These are phyloP conservation scores for Garrulus glandarius DNA, from an alignment of 2,797 vertebrate species.

Conservation along the genomic window DNA sequence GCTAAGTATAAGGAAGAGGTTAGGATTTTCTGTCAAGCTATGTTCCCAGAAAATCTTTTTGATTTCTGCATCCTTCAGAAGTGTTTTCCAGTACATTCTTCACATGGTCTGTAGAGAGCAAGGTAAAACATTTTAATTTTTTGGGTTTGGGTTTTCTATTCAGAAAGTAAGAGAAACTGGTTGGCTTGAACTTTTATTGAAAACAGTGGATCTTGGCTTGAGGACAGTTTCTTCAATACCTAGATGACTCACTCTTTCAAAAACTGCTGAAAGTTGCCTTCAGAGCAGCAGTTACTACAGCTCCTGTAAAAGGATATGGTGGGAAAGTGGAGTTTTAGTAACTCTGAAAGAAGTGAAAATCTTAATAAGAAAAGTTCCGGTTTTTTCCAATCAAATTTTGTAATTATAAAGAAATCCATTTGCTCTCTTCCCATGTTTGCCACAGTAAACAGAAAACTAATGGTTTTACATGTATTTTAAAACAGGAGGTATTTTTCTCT, in stretches of 20 bases:
- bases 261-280: neutral
- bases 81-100: neutral
- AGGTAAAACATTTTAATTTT: neutral
- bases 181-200: neutral
- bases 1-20: neutral
- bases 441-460: neutral
- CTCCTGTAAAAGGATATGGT: neutral
- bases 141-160: neutral
- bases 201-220: neutral
- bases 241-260: neutral
- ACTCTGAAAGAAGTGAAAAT: neutral
- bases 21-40: neutral
- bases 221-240: neutral
- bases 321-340: neutral
- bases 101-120: neutral
- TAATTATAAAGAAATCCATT: neutral
- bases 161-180: neutral
- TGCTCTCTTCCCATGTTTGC: neutral
- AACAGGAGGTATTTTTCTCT: neutral
- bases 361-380: neutral
- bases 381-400: neutral
- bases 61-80: neutral
- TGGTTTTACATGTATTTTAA: neutral
- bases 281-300: neutral
- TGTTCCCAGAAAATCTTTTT: neutral